A percentile compares a stretch with the other conserved stretches of the same genome.
phyloP scores from a whole-genome alignment of 2,113 vertebrate genomes.

The Cynocephalus volans region DNA sequence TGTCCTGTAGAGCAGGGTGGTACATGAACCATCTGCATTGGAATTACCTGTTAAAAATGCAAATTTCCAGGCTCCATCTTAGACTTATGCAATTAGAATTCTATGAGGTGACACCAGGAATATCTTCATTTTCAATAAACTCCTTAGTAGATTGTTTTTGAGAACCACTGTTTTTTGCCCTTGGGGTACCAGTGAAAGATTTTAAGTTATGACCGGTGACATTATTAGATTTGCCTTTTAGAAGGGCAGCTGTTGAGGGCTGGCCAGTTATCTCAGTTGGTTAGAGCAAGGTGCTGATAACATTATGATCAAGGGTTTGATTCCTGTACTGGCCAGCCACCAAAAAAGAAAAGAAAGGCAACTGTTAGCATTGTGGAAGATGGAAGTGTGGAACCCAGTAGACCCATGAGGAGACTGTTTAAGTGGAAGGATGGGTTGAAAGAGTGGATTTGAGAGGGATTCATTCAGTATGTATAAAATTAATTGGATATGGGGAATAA shows the following conservation, averaged over 20 bases:
- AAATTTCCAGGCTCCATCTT: background rate
- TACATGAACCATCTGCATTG: background rate
- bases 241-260: background rate
- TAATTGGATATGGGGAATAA: background rate
- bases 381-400: background rate
- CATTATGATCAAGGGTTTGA: too few relatives aligned
- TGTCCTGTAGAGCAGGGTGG: background rate
- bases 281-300: too few relatives aligned
- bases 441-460: constrained; percentile 9
- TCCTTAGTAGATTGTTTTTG: constrained; percentile 8
- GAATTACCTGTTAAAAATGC: constrained; percentile 25
- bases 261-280: too few relatives aligned
- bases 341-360: background rate
- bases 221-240: constrained; percentile 9
- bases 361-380: background rate
- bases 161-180: constrained; percentile 22
- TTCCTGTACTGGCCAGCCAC: too few relatives aligned
- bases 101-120: background rate
- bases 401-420: background rate
- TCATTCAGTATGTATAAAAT: background rate
- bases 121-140: constrained; percentile 16
- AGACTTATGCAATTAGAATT: background rate
- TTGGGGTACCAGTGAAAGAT: background rate
- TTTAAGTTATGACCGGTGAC: constrained; percentile 20
- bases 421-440: constrained; percentile 30